A percentile compares a stretch with the other conserved stretches of the same genome.
phyloP scores from a whole-genome alignment of 2,113 vertebrate genomes.

The Nycticryphes semicollaris region DNA sequence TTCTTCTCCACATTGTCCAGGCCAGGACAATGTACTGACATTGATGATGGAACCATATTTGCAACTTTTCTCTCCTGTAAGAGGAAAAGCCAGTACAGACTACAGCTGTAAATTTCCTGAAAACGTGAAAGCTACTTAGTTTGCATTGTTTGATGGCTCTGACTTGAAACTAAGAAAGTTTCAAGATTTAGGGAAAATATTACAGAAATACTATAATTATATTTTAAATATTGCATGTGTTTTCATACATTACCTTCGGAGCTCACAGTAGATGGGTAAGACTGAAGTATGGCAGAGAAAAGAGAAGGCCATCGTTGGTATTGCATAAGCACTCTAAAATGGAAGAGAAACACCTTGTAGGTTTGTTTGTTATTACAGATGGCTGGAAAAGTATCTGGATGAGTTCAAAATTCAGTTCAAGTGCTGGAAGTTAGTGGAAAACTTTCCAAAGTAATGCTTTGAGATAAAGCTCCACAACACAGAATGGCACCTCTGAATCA shows the following conservation, averaged over 20 bases:
- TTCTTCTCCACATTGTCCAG: background rate
- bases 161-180: background rate
- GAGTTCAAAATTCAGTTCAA: background rate
- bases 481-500: background rate
- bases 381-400: background rate
- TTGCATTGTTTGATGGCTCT: background rate
- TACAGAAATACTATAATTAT: background rate
- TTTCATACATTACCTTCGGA: constrained; percentile 75
- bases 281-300: constrained; percentile 97
- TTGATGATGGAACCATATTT: background rate
- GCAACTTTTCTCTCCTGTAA: background rate
- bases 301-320: constrained; percentile 99
- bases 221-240: background rate
- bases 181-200: background rate
- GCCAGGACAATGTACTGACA: background rate
- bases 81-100: constrained; percentile 7
- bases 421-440: background rate
- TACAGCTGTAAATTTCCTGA: background rate
- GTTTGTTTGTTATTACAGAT: background rate
- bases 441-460: background rate
- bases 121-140: background rate
- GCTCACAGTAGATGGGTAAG: constrained; percentile 94
- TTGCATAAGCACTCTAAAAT: constrained; percentile 89
- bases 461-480: background rate
- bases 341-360: background rate